These are phyloP conservation scores for Atopsyche davidsoni DNA, from an alignment of 1,140 invertebrate genomes.

Conservation along the genomic window DNA sequence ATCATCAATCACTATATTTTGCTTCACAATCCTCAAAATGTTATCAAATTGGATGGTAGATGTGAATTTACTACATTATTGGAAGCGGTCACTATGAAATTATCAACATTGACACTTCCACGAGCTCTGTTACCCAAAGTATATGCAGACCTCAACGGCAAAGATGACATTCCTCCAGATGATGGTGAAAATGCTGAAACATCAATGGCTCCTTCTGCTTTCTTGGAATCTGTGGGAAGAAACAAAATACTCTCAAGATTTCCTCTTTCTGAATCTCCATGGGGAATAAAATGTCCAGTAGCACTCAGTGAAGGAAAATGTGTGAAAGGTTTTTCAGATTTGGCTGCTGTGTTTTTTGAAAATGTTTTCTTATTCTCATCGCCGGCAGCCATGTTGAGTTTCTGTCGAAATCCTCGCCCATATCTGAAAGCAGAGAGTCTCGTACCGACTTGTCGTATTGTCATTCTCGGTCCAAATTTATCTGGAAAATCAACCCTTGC, in stretches of 20 bases:
- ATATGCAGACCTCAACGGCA: slow-evolving; percentile 7
- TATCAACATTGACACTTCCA: slow-evolving; percentile 39
- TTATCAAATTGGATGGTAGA: slow-evolving; percentile 52
- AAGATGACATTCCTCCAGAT: too few relatives aligned
- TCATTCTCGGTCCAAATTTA: slow-evolving; percentile 39
- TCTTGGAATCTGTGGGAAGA: slow-evolving; percentile 37
- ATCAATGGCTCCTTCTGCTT: slow-evolving; percentile 37
- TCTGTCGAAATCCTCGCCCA: slow-evolving; percentile 53
- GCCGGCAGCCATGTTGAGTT: slow-evolving; percentile 39
- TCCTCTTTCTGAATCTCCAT: slow-evolving; percentile 37
- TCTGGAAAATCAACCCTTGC: slow-evolving; percentile 40
- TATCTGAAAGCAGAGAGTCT: slow-evolving; percentile 43
- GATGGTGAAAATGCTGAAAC: too few relatives aligned
- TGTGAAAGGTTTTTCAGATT: slow-evolving; percentile 42
- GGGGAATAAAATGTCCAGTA: slow-evolving; percentile 54
- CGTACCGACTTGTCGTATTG: slow-evolving; percentile 37
- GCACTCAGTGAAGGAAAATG: slow-evolving; percentile 46
- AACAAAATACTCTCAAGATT: slow-evolving; percentile 34
- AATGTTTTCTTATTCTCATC: slow-evolving; percentile 52
- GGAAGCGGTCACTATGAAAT: slow-evolving; percentile 39
- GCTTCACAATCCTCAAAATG: slow-evolving; percentile 45
- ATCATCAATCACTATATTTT: slow-evolving; percentile 32
- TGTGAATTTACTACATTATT: slow-evolving; percentile 41
- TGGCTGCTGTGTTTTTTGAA: slow-evolving; percentile 52
- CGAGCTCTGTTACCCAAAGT: slow-evolving; percentile 7